phyloP scores from a whole-genome alignment of 2,113 vertebrate genomes.

The Tichodroma muraria region DNA sequence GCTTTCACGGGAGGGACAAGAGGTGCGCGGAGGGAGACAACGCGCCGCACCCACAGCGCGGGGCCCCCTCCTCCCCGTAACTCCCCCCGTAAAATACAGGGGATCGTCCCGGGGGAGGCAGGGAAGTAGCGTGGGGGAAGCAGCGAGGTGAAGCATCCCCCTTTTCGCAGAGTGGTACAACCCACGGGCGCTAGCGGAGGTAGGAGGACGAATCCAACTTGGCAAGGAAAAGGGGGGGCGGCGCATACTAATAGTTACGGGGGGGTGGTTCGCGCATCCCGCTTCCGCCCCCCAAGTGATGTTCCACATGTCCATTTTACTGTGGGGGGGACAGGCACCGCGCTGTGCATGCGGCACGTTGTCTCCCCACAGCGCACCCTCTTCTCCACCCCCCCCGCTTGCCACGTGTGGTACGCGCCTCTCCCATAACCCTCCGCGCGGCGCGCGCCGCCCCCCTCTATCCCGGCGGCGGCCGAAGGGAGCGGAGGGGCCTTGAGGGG shows the following conservation, averaged over 20 bases:
- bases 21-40: not conserved
- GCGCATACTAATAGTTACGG: accelerated
- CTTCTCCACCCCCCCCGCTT: accelerated
- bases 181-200: not conserved
- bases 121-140: too few species aligned
- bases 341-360: accelerated
- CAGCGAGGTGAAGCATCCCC: accelerated
- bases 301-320: not conserved
- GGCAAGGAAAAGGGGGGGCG: accelerated
- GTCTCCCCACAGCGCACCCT: accelerated
- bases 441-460: not conserved
- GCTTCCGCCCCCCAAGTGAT: too few species aligned
- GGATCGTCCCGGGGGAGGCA: not conserved
- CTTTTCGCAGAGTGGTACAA: not conserved
- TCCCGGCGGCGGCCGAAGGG: not conserved
- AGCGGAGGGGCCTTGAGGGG: not conserved
- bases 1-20: not conserved
- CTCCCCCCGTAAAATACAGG: not conserved
- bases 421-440: not conserved
- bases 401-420: not conserved
- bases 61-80: accelerated
- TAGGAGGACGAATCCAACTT: not conserved
- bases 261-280: too few species aligned
- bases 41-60: accelerated
- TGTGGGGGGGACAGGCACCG: accelerated